Evolutionary conservation across 30 jellyfish, hydroid and myxozoan species (phyloP), one percentile per base, ranked within the genome.

Genomic region (Euphysa ruthae): DNA sequence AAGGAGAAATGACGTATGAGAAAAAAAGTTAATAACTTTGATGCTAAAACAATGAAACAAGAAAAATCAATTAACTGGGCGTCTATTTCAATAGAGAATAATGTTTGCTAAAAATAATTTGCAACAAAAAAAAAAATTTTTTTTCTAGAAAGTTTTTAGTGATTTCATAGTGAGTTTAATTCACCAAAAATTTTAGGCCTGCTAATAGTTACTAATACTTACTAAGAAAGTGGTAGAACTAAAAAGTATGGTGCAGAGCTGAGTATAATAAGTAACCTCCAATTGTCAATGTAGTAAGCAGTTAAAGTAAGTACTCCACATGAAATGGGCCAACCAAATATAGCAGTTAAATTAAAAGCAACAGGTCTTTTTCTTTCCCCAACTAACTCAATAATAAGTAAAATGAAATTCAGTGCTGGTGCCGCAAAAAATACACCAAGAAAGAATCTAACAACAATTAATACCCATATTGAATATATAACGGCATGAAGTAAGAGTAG

Each of bases 181-280:
- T n/a, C n/a, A n/a, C n/a, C n/a, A n/a, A n/a, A n/a, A n/a, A n/a
- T n/a, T n/a, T n/a, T n/a, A n/a, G n/a, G n/a, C n/a, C n/a, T n/a
- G n/a, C n/a, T n/a, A n/a, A n/a, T n/a, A n/a, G n/a, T n/a, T n/a
- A n/a, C n/a, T n/a, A n/a, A n/a, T n/a, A n/a, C n/a, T n/a, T n/a
- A n/a, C n/a, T 14, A 54, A 54, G 66, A 54, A 0, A 54, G 66
- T 42, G 55, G n/a, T n/a, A n/a, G n/a, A n/a, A n/a, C n/a, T n/a
- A n/a, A n/a, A n/a, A 83, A 52, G 29, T 74, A 83, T 8, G 95
- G 95, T 7, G 93, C 95, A 0, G 95, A 83, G 32, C 92, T 66
- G 6, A 69, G 20, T 16, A 83, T 29, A 16, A 65, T 49, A 21
- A 83, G 55, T 29, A 31, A 24, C 69, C 95, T 74, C 95, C 95